Evolutionary conservation across 2,888 invertebrate genomes (phyloP), one percentile per base, ranked within the genome.

Genomic region (Leptopilina drosophilae): DNA sequence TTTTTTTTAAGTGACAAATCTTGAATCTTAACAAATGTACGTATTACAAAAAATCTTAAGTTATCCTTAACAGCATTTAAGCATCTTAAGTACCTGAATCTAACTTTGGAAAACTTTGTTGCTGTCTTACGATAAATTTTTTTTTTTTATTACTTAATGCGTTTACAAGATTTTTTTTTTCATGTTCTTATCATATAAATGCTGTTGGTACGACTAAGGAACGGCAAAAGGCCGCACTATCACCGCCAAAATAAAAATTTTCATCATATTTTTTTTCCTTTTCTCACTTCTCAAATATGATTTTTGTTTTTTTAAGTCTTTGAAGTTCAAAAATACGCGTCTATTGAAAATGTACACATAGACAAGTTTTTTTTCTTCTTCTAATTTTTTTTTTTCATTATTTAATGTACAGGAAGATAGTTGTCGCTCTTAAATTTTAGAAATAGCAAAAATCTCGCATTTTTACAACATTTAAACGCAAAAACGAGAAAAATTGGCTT

Each of bases 171-270:
- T 80, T 78, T 77, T 40, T 5, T 9, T 73, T 78, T 80, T 79
- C 80, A 53, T 78, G 42, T 78, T 62, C 33, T 79, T 82, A 80
- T 85, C 87, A 84, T 87, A 88, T 91, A 91, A 91, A 91, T 91
- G 91, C 91, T 88, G 83, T 91, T 89, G 91, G 91, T 91, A 91
- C 90, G 91, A 91, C 90, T 89, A 89, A 86, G 78, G 83, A 81
- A 77, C 82, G 82, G 83, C 84, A 84, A 88, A 86, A 88, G 87
- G 87, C 88, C 88, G 86, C 86, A 82, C 87, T 89, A 86, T 88
- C 87, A 84, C 85, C 82, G 86, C 87, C 85, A 87, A 87, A 20
- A 86, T 84, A 79, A 85, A 84, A 82, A 11, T 78, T 69, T 69
- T 78, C 81, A 81, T 77, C 62, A 56, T 75, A 78, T 77, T 64